Evolutionary conservation across 2,888 invertebrate genomes (phyloP).

Genomic region (Drosophila hawaiiensis): DNA sequence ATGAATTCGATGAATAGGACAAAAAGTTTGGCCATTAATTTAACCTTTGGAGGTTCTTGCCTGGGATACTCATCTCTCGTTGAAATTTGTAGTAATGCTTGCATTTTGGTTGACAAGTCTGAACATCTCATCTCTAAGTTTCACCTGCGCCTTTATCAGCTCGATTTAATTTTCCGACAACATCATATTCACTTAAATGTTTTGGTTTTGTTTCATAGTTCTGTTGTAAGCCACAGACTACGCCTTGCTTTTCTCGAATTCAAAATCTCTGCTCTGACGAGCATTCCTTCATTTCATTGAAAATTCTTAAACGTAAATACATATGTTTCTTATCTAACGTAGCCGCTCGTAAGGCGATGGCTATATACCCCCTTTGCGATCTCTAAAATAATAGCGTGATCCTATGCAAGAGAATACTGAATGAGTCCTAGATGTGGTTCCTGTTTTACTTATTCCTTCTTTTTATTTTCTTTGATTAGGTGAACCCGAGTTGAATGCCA

Average conservation of each 20-base stretch:
- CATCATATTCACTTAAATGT: no score
- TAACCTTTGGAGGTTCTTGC: background rate
- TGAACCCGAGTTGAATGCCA: conserved; percentile 98
- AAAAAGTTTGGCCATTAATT: background rate
- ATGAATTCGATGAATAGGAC: background rate
- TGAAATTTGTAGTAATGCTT: background rate
- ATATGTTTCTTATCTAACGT: background rate
- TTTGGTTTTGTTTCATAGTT: no score
- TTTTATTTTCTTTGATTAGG: conserved; percentile 83
- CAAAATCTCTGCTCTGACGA: background rate
- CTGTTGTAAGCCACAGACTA: background rate
- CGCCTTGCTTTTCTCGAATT: background rate
- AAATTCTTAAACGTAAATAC: background rate
- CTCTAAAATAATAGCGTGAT: background rate
- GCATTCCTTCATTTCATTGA: background rate
- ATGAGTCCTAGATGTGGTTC: no score
- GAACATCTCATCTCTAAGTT: no score
- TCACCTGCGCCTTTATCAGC: background rate
- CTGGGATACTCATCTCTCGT: no score
- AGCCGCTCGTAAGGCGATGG: background rate
- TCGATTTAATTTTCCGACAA: no score
- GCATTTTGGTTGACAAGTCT: no score
- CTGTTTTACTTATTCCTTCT: no score
- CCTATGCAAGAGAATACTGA: background rate
- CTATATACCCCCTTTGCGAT: background rate